phyloP scores from a whole-genome alignment of 2,797 vertebrate genomes.

The Enteromius thamalakanensis region DNA sequence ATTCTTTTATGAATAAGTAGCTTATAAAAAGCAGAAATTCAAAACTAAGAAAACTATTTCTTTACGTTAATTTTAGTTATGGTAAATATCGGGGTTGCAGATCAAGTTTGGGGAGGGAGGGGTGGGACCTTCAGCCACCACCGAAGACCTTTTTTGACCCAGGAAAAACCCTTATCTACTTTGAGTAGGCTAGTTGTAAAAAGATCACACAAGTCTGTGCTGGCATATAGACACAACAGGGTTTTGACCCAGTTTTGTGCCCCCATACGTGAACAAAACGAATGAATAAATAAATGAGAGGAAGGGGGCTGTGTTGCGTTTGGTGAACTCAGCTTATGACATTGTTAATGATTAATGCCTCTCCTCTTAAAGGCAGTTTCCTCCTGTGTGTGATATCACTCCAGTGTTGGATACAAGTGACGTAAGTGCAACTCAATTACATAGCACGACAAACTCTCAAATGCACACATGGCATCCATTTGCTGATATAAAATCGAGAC shows the following conservation, averaged over 20 bases:
- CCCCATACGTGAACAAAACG: conserved; percentile 38
- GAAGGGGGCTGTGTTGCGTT: conserved; percentile 31
- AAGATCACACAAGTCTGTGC: background rate
- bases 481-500: background rate
- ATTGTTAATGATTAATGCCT: conserved; percentile 55
- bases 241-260: conserved; percentile 51
- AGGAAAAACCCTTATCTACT: no score
- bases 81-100: no score
- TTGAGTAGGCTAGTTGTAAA: background rate
- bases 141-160: no score
- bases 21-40: no score
- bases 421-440: conserved; percentile 22
- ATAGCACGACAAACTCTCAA: conserved; percentile 18
- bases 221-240: background rate
- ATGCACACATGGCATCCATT: background rate
- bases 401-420: conserved; percentile 33
- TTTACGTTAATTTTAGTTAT: no score
- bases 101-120: no score
- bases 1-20: no score
- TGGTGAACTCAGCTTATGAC: conserved; percentile 28
- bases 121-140: no score
- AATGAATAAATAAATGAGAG: conserved; percentile 54
- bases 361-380: conserved; percentile 29
- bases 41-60: no score
- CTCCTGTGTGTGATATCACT: conserved; percentile 47